These are phyloP conservation scores for Cerceris ruficornis DNA, from an alignment of 2,888 invertebrate species.

Conservation along the genomic window DNA sequence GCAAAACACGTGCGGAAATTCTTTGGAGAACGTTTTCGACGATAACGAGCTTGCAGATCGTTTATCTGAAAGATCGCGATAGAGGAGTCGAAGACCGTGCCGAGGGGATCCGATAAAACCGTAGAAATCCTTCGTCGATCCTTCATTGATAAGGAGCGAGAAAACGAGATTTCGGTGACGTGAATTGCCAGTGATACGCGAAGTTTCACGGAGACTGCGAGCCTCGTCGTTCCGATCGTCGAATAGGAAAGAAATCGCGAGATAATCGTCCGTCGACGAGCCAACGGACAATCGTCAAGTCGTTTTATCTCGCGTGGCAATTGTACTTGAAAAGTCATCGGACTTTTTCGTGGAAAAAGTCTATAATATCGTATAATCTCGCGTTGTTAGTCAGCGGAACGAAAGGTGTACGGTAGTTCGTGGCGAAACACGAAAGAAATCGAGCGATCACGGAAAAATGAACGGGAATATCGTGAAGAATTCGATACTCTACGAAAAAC, in stretches of 20 bases:
- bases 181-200: background rate
- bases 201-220: background rate
- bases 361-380: too few relatives aligned
- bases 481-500: slow-evolving; percentile 43
- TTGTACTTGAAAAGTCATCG: too few relatives aligned
- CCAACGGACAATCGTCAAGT: too few relatives aligned
- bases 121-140: slow-evolving; percentile 29
- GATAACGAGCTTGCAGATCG: slow-evolving; percentile 3
- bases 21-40: background rate
- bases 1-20: background rate
- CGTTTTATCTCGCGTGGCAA: too few relatives aligned
- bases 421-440: background rate
- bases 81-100: background rate
- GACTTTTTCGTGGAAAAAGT: too few relatives aligned
- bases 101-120: slow-evolving; percentile 3
- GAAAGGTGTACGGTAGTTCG: too few relatives aligned
- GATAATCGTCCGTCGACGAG: too few relatives aligned
- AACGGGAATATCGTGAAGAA: slow-evolving; percentile 60
- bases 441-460: slow-evolving; percentile 47
- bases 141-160: slow-evolving; percentile 17
- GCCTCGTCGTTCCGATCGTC: background rate
- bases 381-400: too few relatives aligned
- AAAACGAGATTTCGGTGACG: slow-evolving; percentile 2
- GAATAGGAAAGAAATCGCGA: too few relatives aligned
- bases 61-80: slow-evolving; percentile 8